phyloP scores from a whole-genome alignment of 2,797 vertebrate genomes.

The Eulemur coronatus region DNA sequence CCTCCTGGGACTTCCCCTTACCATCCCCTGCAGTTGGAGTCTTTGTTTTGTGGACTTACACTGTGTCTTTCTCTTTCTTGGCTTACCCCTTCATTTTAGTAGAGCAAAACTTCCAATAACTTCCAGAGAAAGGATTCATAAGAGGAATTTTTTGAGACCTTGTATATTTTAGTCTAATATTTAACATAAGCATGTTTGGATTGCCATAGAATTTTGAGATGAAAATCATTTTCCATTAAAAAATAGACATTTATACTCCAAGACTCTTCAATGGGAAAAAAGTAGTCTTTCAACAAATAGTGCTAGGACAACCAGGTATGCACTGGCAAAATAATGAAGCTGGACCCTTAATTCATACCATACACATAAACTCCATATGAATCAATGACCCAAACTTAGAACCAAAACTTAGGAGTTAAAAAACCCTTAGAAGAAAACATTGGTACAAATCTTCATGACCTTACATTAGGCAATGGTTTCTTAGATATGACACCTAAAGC shows the following conservation, averaged over 20 bases:
- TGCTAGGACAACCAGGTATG: neutral
- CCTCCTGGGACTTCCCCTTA: neutral
- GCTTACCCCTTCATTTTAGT: neutral
- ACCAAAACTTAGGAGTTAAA: neutral
- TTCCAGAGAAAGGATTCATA: neutral
- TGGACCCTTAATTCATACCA: neutral
- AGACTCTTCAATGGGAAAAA: neutral
- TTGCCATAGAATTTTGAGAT: constrained; percentile 16
- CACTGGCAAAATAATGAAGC: constrained; percentile 9
- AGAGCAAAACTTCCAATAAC: neutral
- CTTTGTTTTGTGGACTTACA: neutral
- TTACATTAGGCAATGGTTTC: neutral
- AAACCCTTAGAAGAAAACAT: neutral
- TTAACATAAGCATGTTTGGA: neutral
- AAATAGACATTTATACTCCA: neutral
- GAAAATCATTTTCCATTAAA: constrained; percentile 26
- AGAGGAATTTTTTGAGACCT: neutral
- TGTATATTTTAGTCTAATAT: neutral
- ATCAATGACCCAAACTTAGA: neutral
- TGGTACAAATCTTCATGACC: neutral
- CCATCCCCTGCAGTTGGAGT: neutral
- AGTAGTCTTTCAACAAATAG: neutral
- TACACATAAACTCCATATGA: neutral
- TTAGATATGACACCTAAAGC: neutral
- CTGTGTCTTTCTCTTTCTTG: neutral